Conservation (phyloP, 2,797 vertebrate genomes). For the Spondyliosoma cantharus region DNA sequence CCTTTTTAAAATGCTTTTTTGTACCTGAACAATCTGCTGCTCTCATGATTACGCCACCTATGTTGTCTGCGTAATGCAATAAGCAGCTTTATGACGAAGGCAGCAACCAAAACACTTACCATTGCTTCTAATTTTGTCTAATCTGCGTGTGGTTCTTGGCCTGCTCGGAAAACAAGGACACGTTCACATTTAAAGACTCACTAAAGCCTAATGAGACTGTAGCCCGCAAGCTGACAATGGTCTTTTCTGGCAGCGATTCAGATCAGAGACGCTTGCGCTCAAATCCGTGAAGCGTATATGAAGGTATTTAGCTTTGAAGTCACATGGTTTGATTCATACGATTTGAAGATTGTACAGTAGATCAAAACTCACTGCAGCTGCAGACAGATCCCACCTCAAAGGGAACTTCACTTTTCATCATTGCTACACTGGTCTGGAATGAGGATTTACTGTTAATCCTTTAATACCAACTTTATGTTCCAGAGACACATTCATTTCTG, state of each 20-base stretch:
- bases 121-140: constrained; percentile 39
- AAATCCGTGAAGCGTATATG: constrained; percentile 26
- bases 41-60: constrained; percentile 28
- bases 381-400: constrained; percentile 77
- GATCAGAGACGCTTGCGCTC: not conserved
- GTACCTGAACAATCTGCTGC: constrained; percentile 6
- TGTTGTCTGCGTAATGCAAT: constrained; percentile 52
- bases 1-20: constrained; percentile 27
- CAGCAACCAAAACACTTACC: constrained; percentile 24
- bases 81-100: constrained; percentile 56
- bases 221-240: not conserved
- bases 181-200: constrained; percentile 3
- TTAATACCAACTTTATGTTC: constrained; percentile 72
- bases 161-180: constrained; percentile 16
- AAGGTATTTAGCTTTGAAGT: constrained; percentile 60
- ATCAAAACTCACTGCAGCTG: constrained; percentile 59
- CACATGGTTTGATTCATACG: constrained; percentile 70
- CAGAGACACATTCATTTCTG: constrained; percentile 37
- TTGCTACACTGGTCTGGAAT: constrained; percentile 49
- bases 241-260: not conserved
- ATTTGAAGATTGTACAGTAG: constrained; percentile 65
- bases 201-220: not conserved
- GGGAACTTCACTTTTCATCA: constrained; percentile 77
- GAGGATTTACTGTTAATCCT: constrained; percentile 82
- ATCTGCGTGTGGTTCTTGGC: constrained; percentile 27